Evolutionary conservation across 2,888 invertebrate species (phyloP), one percentile per base, ranked within the genome.

Genomic region (Scaeva pyrastri): DNA sequence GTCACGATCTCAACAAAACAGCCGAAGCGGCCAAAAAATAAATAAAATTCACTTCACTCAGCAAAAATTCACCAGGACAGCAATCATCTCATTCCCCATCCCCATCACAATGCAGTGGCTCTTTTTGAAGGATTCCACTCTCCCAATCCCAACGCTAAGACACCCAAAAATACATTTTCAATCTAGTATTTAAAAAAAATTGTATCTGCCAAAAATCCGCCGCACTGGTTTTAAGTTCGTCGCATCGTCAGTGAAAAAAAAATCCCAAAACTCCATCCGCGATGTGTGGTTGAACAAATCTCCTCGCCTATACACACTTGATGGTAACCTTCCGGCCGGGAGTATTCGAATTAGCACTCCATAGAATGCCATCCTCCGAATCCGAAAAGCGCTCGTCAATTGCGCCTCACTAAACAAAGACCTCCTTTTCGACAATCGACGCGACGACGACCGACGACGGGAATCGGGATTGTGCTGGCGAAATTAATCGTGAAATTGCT

Each of bases 401-500:
- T 72, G 81, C 71, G 85, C 76, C 72, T 60, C 81, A 76, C 81
- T 75, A 76, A 75, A 68, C 85, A 86, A 68, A 68, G 60, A 77
- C 74, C 71, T 82, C 77, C 75, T 73, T 66, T 82, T 82, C 66
- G 70, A 86, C 82, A 86, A 77, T 77, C 77, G 73, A 14, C 66
- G n/a, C n/a, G n/a, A n/a, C n/a, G n/a, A n/a, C n/a, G n/a, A n/a
- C n/a, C n/a, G n/a, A n/a, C n/a, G n/a, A n/a, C n/a, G n/a, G n/a
- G n/a, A n/a, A n/a, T n/a, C n/a, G 11, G 77, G 77, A 86, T 86
- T 86, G 82, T 86, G 82, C 73, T 77, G 39, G 82, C 86, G 86
- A 86, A 86, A 86, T 86, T 86, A 86, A 86, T 86, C 86, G 86
- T 86, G 82, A 86, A 86, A 86, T 86, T 86, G 82, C 70, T 86